Conservation (phyloP, 1,140 invertebrate genomes). For the Drosophila baimaii region DNA sequence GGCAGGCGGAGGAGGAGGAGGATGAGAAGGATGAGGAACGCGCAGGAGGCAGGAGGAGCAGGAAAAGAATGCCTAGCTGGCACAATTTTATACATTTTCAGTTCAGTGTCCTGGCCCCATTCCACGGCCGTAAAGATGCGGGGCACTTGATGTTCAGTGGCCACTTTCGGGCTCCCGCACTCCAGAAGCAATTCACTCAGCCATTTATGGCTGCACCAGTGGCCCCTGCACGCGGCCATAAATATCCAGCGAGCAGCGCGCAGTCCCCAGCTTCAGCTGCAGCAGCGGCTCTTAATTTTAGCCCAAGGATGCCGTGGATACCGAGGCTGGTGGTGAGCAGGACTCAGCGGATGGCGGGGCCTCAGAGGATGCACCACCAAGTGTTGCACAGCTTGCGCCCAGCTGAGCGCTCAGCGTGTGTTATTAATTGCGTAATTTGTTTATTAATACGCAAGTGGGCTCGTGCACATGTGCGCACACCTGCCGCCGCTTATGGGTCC, state of each 20-base stretch:
- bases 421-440: conserved; percentile 80
- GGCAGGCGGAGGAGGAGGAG: conserved; percentile 1
- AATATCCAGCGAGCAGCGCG: conserved; percentile 26
- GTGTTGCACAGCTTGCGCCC: conserved; percentile 66
- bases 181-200: conserved; percentile 58
- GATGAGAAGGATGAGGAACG: conserved; percentile 56
- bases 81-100: conserved; percentile 62
- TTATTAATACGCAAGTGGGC: conserved; percentile 71
- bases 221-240: conserved; percentile 44
- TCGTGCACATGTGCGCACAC: conserved; percentile 26
- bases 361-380: conserved; percentile 47
- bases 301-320: conserved; percentile 17
- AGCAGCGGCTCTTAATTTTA: conserved; percentile 20
- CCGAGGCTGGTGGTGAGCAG: neutral
- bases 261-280: conserved; percentile 10
- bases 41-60: conserved; percentile 3
- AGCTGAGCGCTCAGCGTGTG: conserved; percentile 75
- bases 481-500: conserved; percentile 2
- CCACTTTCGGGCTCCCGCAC: conserved; percentile 41
- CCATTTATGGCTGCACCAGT: conserved; percentile 66
- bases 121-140: conserved; percentile 32
- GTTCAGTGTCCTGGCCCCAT: conserved; percentile 10
- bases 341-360: neutral
- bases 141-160: conserved; percentile 63
- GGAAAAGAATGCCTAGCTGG: conserved; percentile 62